These are phyloP conservation scores for Coreoperca whiteheadi DNA, from an alignment of 2,113 vertebrate species.

Conservation along the genomic window DNA sequence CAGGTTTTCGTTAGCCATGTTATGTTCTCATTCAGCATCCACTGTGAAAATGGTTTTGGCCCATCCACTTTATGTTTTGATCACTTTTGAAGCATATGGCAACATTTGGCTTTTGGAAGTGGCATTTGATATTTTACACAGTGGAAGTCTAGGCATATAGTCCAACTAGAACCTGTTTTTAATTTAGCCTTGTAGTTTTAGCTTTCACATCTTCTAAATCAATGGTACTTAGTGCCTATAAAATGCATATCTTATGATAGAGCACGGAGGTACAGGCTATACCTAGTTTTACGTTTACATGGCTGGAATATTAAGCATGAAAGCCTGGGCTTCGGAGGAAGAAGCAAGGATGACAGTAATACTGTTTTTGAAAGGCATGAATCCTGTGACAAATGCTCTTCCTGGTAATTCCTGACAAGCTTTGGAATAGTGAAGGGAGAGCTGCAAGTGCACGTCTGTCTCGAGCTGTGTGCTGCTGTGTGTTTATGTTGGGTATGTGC, in stretches of 20 bases:
- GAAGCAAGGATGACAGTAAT: constrained; percentile 33
- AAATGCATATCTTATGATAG: constrained; percentile 12
- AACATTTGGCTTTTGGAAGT: constrained; percentile 28
- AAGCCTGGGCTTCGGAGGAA: constrained; percentile 16
- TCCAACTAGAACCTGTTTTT: constrained; percentile 25
- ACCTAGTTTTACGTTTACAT: constrained; percentile 32
- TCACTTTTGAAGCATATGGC: constrained; percentile 38
- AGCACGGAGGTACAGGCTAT: constrained; percentile 23
- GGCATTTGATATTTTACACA: constrained; percentile 23
- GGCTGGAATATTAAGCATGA: constrained; percentile 58
- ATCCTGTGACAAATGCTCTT: constrained; percentile 62
- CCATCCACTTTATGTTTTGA: constrained; percentile 32
- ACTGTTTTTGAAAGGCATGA: constrained; percentile 54
- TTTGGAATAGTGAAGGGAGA: constrained; percentile 17
- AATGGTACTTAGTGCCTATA: neutral
- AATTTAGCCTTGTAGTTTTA: neutral
- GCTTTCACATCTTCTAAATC: neutral
- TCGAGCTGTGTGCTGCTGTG: constrained; percentile 19
- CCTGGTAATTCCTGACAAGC: constrained; percentile 41
- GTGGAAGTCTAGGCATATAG: neutral
- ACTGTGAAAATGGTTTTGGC: constrained; percentile 36
- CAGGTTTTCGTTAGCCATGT: neutral
- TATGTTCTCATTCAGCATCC: constrained; percentile 14
- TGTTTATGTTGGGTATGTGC: constrained; percentile 26
- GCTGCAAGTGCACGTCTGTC: constrained; percentile 16